Evolutionary conservation across 2,888 invertebrate species (phyloP), one percentile per base, ranked within the genome.

Genomic region (Euclidia mi): DNA sequence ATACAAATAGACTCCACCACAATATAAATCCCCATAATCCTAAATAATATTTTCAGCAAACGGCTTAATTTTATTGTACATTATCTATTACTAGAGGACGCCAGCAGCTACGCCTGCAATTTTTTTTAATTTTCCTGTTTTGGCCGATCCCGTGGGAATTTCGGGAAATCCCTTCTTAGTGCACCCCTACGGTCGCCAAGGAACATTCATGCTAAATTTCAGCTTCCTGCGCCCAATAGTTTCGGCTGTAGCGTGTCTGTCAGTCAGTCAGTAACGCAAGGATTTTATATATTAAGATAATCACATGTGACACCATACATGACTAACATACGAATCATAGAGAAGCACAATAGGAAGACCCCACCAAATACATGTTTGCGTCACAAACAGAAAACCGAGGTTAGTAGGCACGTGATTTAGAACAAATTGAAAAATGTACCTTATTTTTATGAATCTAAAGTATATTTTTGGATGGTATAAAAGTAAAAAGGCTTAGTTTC

Each of bases 281-380:
- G n/a, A n/a, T n/a, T n/a, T n/a, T n/a, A n/a, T n/a, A n/a, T n/a
- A n/a, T n/a, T n/a, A n/a, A n/a, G n/a, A n/a, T 73, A 55, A 65
- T 62, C 56, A 55, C 43, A 25, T 56, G 40, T 72, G 66, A 61
- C 60, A 38, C 40, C 38, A 50, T 61, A 51, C 72, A 64, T 70
- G 52, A 68, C 34, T 71, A 52, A 71, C 60, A 65, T 59, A 76
- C 64, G 61, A 65, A 56, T 67, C 60, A 65, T 45, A 64, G 53
- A 45, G 38, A 38, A 58, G 49, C 47, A 76, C 73, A 71, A 79
- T 76, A 56, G 65, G 55, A 47, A 47, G 47, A 77, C 77, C 71
- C 73, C 84, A 81, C 85, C 80, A 84, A 85, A 82, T 74, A 70
- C 85, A 57, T 84, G 85, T 85, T 72, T 72, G 69, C 68, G 82